Evolutionary conservation across 2,797 vertebrate species (phyloP), one percentile per base, ranked within the genome.

Genomic region (Podargus strigoides): DNA sequence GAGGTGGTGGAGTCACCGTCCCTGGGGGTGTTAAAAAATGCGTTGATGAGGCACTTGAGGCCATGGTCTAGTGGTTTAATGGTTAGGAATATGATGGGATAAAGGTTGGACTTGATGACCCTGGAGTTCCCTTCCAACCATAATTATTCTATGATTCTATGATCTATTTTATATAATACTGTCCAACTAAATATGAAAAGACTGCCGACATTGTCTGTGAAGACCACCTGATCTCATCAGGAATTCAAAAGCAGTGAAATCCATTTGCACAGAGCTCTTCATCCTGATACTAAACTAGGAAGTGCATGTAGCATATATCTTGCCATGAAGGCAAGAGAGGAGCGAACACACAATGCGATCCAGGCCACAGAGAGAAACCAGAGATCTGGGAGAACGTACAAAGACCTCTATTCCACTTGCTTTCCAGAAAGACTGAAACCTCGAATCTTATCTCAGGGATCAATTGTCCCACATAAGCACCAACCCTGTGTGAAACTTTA

Each of bases 301-400:
- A 18, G 17, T 58, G 41, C 46, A 41, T 0, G 1, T 36, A 53
- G 72, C 52, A 34, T 0, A 0, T 22, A 23, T 26, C 37, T 72
- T 81, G 36, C 53, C 16, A 6, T 24, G 27, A 76, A 77, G 34
- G 46, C 41, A 68, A 56, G 58, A 81, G 42, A 75, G 4, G 30
- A 88, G 32, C 5, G 34, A 81, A 13, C 19, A 39, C 13, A 24
- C 21, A 21, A 1, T 6, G 30, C 17, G 39, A 84, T 26, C 46
- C 50, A 72, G 36, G 46, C 76, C 4, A 0, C 66, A 84, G 49
- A 34, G 49, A 52, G 39, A 76, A 30, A 49, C 5, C 0, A 0
- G 41, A 78, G 36, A 44, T 26, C 36, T 8, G 32, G 46, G 32
- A 69, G 47, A 67, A 63, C 1, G 7, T 37, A 46, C 4, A 27